Conservation (phyloP, 2,113 vertebrate species). For the Pterophyllum scalare region DNA sequence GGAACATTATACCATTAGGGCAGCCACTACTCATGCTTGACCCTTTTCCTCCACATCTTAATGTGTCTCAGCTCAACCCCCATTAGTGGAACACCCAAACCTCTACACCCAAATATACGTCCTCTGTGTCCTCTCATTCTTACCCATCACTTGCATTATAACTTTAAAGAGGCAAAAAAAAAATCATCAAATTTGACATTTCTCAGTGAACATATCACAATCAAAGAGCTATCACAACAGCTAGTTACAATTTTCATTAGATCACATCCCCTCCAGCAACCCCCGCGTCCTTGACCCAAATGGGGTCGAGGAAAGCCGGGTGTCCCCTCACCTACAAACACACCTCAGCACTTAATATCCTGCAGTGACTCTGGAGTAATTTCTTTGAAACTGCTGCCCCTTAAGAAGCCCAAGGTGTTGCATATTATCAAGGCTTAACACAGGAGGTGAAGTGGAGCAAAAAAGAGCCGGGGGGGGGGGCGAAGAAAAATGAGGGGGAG, state of each 20-base stretch:
- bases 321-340: conserved; percentile 3
- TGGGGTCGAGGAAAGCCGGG: not conserved
- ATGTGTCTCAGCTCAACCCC: conserved; percentile 49
- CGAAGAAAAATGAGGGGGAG: not conserved
- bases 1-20: conserved; percentile 47
- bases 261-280: not conserved
- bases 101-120: not conserved
- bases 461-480: fast-evolving
- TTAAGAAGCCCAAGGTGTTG: conserved; percentile 52
- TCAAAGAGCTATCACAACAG: not conserved
- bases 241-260: not conserved
- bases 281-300: not conserved
- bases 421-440: conserved; percentile 42
- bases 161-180: not conserved
- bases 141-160: not conserved
- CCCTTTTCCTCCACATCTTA: conserved; percentile 45
- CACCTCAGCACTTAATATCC: conserved; percentile 18
- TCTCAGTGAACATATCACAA: not conserved
- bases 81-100: conserved; percentile 28
- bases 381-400: conserved; percentile 19
- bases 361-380: not conserved
- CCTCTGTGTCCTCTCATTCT: not conserved
- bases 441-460: not conserved
- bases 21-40: conserved; percentile 47
- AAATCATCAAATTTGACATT: not conserved